phyloP scores from a whole-genome alignment of 2,797 vertebrate genomes.

The Acropternis orthonyx region DNA sequence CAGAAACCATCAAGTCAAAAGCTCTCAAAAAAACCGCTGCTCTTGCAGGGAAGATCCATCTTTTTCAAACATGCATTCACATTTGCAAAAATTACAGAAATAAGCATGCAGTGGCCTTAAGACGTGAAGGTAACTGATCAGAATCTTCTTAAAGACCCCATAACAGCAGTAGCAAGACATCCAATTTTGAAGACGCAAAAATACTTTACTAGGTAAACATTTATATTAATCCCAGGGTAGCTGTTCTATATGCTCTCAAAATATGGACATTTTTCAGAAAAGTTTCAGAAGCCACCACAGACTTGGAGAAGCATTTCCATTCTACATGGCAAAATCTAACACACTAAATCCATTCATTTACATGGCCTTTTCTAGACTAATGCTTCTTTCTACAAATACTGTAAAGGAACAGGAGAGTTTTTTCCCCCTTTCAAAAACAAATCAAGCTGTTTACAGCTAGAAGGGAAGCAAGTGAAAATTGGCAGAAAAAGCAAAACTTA shows the following conservation, averaged over 20 bases:
- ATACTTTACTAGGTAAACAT: background rate
- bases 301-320: background rate
- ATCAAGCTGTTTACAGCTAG: background rate
- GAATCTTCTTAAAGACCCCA: background rate
- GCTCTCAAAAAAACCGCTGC: background rate
- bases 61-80: background rate
- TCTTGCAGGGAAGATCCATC: background rate
- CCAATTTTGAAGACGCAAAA: background rate
- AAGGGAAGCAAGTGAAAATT: background rate
- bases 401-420: background rate
- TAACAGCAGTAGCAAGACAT: background rate
- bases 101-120: background rate
- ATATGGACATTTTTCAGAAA: background rate
- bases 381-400: background rate
- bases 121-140: background rate
- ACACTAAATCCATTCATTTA: background rate
- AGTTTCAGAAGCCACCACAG: background rate
- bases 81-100: background rate
- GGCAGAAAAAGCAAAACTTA: slow-evolving; percentile 16
- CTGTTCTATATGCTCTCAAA: background rate
- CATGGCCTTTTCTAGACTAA: background rate
- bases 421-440: background rate
- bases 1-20: background rate
- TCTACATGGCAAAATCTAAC: background rate
- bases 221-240: background rate